These are phyloP conservation scores for Octopus sinensis DNA, from an alignment of 1,140 invertebrate genomes.

Conservation along the genomic window DNA sequence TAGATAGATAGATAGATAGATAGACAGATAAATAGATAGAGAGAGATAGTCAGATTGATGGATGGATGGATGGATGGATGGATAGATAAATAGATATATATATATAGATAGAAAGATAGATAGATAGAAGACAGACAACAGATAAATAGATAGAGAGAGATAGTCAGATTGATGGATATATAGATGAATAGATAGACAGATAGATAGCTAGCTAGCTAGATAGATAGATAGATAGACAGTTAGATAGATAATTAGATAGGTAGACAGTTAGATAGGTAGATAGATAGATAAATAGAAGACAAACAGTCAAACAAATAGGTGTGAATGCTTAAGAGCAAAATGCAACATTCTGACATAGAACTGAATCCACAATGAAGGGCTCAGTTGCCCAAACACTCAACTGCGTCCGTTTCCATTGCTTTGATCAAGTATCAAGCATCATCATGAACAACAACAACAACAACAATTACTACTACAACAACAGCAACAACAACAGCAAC, in stretches of 20 bases:
- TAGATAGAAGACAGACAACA: background rate
- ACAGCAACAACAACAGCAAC: background rate
- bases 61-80: background rate
- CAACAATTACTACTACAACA: background rate
- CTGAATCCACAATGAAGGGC: no score
- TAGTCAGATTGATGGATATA: background rate
- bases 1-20: background rate
- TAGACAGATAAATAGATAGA: background rate
- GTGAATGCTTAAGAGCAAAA: no score
- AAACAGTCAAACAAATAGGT: no score
- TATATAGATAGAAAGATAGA: background rate
- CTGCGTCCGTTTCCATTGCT: no score
- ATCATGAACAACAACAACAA: background rate
- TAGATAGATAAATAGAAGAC: background rate
- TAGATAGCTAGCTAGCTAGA: background rate
- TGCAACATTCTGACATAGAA: no score
- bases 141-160: background rate
- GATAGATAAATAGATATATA: background rate
- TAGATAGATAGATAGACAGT: background rate
- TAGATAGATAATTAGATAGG: background rate
- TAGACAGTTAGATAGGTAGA: background rate
- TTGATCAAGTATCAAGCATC: no score
- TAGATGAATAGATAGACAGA: background rate
- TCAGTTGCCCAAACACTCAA: no score
- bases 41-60: background rate